These are phyloP conservation scores for Tanytarsus gracilentus DNA, from an alignment of 2,888 invertebrate genomes.

Conservation along the genomic window DNA sequence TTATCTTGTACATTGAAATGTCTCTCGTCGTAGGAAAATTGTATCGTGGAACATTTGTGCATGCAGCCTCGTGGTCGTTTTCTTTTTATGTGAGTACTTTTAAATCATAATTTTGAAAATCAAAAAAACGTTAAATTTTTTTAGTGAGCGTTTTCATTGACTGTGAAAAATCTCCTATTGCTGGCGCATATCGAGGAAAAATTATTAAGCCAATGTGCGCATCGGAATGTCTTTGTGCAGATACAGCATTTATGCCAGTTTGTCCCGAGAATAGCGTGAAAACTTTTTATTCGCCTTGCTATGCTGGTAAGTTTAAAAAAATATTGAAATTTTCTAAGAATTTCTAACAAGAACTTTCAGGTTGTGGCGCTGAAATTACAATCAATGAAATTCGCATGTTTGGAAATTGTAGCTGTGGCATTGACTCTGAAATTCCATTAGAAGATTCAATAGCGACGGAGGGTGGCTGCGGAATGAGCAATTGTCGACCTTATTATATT, in stretches of 20 bases:
- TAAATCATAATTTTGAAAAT: background rate
- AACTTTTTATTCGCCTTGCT: conserved; percentile 63
- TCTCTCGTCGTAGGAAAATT: conserved; percentile 37
- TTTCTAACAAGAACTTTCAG: conserved; percentile 43
- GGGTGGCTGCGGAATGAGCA: conserved; percentile 47
- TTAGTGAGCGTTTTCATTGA: conserved; percentile 41
- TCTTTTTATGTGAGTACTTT: conserved; percentile 37
- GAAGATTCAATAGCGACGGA: conserved; percentile 41
- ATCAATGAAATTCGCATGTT: conserved; percentile 45
- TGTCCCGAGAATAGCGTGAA: conserved; percentile 48
- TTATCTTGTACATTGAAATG: background rate
- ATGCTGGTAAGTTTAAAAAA: conserved; percentile 34
- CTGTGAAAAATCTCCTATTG: conserved; percentile 45
- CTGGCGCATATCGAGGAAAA: conserved; percentile 44
- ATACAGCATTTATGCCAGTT: conserved; percentile 51
- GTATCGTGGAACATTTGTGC: conserved; percentile 46
- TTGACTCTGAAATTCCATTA: conserved; percentile 33
- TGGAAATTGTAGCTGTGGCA: conserved; percentile 47
- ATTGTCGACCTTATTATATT: conserved; percentile 47
- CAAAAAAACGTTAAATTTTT: background rate
- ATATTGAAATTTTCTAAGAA: background rate
- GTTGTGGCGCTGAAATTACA: conserved; percentile 47
- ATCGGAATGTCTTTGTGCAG: conserved; percentile 46
- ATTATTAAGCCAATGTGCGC: conserved; percentile 48
- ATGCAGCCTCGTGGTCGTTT: conserved; percentile 41